Percentiles rank a stretch among this genome's conserved stretches.
Conservation (phyloP, 2,113 vertebrate species). For the Elgaria multicarinata region DNA sequence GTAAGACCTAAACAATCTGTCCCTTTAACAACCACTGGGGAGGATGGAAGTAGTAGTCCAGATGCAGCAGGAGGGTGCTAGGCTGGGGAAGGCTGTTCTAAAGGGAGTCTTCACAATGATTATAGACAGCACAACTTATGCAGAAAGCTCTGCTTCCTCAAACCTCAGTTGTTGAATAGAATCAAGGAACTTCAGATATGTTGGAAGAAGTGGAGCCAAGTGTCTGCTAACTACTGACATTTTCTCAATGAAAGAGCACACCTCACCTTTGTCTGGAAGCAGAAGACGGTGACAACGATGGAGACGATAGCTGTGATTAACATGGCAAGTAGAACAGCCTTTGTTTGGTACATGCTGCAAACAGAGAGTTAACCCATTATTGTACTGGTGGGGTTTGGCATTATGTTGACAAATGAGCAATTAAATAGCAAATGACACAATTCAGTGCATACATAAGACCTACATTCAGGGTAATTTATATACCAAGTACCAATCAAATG, state of each 20-base stretch:
- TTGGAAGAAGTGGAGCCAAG: neutral
- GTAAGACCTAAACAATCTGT: too few species aligned
- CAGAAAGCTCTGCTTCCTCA: neutral
- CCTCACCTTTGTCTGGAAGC: constrained; percentile 96
- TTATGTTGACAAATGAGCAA: neutral
- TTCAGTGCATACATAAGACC: neutral
- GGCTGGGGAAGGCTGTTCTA: too few species aligned
- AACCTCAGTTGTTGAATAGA: neutral
- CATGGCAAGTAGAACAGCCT: constrained; percentile 87
- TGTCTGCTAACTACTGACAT: neutral
- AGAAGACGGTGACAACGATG: constrained; percentile 91
- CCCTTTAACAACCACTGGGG: too few species aligned
- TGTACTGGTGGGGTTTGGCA: neutral
- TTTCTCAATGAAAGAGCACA: neutral
- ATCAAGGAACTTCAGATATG: neutral
- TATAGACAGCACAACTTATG: neutral
- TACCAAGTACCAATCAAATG: neutral
- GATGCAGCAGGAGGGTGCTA: too few species aligned
- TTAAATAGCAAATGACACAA: neutral
- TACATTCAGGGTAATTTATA: neutral
- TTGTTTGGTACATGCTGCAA: constrained; percentile 84
- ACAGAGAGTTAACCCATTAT: neutral
- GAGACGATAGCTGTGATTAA: constrained; percentile 90
- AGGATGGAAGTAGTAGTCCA: too few species aligned
- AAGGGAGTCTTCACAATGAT: too few species aligned